Conservation (phyloP, 2,113 vertebrate genomes). For the Semicossyphus pulcher region DNA sequence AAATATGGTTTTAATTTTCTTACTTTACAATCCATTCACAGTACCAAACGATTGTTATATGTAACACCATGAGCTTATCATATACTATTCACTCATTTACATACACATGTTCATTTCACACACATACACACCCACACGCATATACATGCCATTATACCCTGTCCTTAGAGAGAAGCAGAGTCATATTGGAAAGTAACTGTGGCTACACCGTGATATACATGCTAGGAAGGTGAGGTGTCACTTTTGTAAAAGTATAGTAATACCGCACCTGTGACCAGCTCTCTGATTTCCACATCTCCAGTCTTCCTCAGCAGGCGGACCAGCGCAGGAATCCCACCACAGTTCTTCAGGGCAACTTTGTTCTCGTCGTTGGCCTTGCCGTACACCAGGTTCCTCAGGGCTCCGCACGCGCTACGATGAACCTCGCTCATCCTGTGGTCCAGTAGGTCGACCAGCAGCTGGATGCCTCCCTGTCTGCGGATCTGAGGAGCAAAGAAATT, state of each 20-base stretch:
- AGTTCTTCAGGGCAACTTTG: constrained; percentile 98
- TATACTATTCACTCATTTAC: constrained; percentile 5
- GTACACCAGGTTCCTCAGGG: constrained; percentile 96
- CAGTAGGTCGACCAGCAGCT: constrained; percentile 95
- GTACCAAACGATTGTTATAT: too few species aligned
- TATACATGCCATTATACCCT: constrained; percentile 17
- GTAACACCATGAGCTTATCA: neutral
- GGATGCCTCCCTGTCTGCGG: constrained; percentile 96
- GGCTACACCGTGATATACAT: neutral
- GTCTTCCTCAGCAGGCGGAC: constrained; percentile 96
- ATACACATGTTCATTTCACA: constrained; percentile 1
- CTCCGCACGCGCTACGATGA: constrained; percentile 97
- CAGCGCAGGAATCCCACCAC: constrained; percentile 95
- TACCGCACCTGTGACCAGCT: constrained; percentile 94
- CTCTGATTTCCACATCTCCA: constrained; percentile 95
- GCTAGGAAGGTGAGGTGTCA: neutral
- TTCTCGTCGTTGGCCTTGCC: constrained; percentile 99
- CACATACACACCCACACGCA: constrained; percentile 16
- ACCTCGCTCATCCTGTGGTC: constrained; percentile 99
- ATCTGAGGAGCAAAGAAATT: constrained; percentile 83
- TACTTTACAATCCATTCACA: too few species aligned
- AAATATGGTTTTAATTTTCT: too few species aligned
- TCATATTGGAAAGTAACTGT: constrained; percentile 11
- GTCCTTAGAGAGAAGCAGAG: neutral
- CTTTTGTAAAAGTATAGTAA: neutral